Evolutionary conservation across 2,888 invertebrate species (phyloP), one percentile per base, ranked within the genome.

Genomic region (Lasioglossum lativentre): DNA sequence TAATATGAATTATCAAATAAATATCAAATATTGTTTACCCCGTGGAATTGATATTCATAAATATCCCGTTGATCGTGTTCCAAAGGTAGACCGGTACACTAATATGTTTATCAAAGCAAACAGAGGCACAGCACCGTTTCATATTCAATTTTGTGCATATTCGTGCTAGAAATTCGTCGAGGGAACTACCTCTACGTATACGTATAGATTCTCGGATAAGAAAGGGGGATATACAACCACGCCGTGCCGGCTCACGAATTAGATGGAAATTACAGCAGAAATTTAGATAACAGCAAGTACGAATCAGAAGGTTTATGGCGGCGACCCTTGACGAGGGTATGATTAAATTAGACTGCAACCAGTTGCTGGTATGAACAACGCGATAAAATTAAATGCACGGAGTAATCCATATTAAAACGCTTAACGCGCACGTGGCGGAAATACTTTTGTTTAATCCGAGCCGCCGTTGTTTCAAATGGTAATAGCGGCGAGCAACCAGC

Each of bases 231-330:
- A 30, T n/a, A 42, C 47, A 75, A 16, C 30, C 4, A 16, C 34
- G 10, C 19, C 5, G 30, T 27, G 4, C 19, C 19, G 30, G 30
- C 27, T 59, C 8, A 19, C 8, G 34, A 27, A 59, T 27, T 40
- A 40, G 6, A 75, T 52, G 45, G 72, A 68, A 56, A 74, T 82
- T 75, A 70, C 16, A 3, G 3, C 23, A 34, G 40, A 40, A 72
- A 72, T 76, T 12, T 40, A 73, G 74, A 77, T 45, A 27, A 71
- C 47, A 59, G 40, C 45, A 40, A 70, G 70, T 77, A 59, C 73
- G 56, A 82, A 84, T 77, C 66, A 23, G 23, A 19, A 42, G 59
- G 77, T 52, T 81, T n/a, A 56, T 63, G 71, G 63, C 52, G 23
- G 42, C 34, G 34, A 34, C 23, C 34, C 34, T 23, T 40, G n/a